Conservation (phyloP, 2,888 invertebrate species). For the Agrilus biguttatus region DNA sequence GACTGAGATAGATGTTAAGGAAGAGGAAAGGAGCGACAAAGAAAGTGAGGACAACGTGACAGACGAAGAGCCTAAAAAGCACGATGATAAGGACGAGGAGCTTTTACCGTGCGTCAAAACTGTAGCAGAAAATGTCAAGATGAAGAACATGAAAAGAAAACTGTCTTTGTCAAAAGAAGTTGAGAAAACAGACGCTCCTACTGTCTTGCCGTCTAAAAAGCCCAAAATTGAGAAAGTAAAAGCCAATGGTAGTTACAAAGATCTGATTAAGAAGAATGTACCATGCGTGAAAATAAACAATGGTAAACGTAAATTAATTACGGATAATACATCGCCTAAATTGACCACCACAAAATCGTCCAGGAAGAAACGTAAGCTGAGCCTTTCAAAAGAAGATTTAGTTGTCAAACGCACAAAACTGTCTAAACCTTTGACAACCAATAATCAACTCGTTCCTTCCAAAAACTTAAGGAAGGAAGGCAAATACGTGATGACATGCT, state of each 20-base stretch:
- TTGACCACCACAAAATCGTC: conserved; percentile 1
- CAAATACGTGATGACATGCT: conserved; percentile 11
- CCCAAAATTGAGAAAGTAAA: conserved; percentile 14
- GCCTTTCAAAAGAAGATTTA: conserved; percentile 12
- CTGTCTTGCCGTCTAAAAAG: conserved; percentile 16
- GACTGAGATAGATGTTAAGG: conserved; percentile 7
- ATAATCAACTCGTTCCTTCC: conserved; percentile 19
- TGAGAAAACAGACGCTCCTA: conserved; percentile 12
- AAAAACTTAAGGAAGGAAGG: conserved; percentile 5
- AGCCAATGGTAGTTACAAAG: conserved; percentile 27
- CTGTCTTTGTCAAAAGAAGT: conserved; percentile 22
- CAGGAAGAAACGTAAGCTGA: conserved; percentile 33
- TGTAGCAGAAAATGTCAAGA: conserved; percentile 31
- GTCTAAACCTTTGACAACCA: conserved; percentile 22
- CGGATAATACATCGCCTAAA: conserved; percentile 9
- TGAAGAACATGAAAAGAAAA: conserved; percentile 35
- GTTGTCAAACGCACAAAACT: conserved; percentile 15
- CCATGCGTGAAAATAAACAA: conserved; percentile 30
- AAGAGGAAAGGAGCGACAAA: not conserved
- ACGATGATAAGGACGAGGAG: conserved; percentile 4
- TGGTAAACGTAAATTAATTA: conserved; percentile 31
- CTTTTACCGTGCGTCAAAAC: conserved; percentile 23
- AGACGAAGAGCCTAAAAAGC: conserved; percentile 9
- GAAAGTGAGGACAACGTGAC: not conserved
- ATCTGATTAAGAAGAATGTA: conserved; percentile 33